Conservation (phyloP, 2,888 invertebrate species). For the Incurvaria masculella region DNA sequence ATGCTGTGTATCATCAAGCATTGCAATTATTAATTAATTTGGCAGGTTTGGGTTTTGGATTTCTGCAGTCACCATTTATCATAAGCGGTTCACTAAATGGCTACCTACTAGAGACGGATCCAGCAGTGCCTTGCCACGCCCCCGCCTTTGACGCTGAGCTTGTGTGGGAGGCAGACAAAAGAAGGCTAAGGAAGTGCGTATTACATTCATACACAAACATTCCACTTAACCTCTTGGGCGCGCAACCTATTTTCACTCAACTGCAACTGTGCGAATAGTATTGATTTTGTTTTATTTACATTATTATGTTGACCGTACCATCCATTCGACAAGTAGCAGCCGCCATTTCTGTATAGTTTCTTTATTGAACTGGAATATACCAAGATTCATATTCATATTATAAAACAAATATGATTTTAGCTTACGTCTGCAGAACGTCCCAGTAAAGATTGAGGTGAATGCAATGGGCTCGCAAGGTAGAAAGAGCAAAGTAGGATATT, state of each 20-base stretch:
- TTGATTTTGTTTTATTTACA: no score
- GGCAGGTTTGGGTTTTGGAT: constrained; percentile 58
- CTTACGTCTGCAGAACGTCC: constrained; percentile 68
- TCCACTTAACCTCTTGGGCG: no score
- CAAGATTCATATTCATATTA: no score
- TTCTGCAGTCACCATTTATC: constrained; percentile 49
- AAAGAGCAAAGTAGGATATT: constrained; percentile 66
- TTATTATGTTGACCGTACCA: no score
- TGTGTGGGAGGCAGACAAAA: constrained; percentile 76
- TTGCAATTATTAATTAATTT: constrained; percentile 9
- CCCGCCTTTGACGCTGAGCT: constrained; percentile 70
- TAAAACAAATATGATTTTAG: constrained; percentile 36
- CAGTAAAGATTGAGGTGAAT: constrained; percentile 69
- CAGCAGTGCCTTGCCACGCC: constrained; percentile 52
- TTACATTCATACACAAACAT: no score
- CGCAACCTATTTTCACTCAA: no score
- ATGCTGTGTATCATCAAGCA: no score
- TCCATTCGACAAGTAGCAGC: no score
- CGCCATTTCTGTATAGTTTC: no score
- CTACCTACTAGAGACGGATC: constrained; percentile 66
- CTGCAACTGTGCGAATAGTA: no score
- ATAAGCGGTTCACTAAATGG: constrained; percentile 63
- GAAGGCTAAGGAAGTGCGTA: constrained; percentile 60
- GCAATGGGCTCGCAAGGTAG: constrained; percentile 49
- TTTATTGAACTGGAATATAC: no score